Evolutionary conservation across 92 coral and sea anemone genomes (phyloP), one percentile per base, ranked within the genome.

Genomic region (Bergia puertoricense): DNA sequence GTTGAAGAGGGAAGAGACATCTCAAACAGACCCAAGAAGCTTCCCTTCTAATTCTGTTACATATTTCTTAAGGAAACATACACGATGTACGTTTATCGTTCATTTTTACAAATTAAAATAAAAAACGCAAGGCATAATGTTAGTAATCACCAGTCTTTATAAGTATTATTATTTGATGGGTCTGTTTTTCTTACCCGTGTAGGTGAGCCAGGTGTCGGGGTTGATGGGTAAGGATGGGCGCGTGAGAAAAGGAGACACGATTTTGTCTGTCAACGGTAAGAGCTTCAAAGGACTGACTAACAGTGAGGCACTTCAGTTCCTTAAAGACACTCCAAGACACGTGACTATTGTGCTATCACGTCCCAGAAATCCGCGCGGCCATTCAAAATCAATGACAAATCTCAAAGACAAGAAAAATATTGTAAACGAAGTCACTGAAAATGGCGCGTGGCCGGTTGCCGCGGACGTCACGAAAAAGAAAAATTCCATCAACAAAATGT

Each of bases 401-500:
- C 86, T 93, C 50, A 88, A 86, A 69, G 88, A 88, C 39, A 93
- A 94, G 46, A 91, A 94, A 86, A 92, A 91, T 16, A 76, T 67
- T 14, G 86, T 88, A 38, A 88, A 86, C 23, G 91, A 76, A 80
- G 78, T 69, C 76, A 22, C 82, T 5, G 88, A 92, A 71, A 91
- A 92, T 65, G 95, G 92, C 42, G 99, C 99, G 11, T 97, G 99
- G 99, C 99, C 99, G 6, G 90, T 95, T 11, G 87, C 86, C 76
- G 96, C 91, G 54, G 98, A 95, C 50, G 46, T 89, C 39, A 90
- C 88, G 54, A 95, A 75, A 77, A 95, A 88, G 81, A 91, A 88
- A 77, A 95, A 86, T 59, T 7, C 62, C 11, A 88, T 87, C 11
- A 90, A 89, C 80, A 79, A 81, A 62, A 85, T 81, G 45, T 76